Evolutionary conservation across 1,140 invertebrate genomes (phyloP), one percentile per base, ranked within the genome.

Genomic region (Drusus annulatus): DNA sequence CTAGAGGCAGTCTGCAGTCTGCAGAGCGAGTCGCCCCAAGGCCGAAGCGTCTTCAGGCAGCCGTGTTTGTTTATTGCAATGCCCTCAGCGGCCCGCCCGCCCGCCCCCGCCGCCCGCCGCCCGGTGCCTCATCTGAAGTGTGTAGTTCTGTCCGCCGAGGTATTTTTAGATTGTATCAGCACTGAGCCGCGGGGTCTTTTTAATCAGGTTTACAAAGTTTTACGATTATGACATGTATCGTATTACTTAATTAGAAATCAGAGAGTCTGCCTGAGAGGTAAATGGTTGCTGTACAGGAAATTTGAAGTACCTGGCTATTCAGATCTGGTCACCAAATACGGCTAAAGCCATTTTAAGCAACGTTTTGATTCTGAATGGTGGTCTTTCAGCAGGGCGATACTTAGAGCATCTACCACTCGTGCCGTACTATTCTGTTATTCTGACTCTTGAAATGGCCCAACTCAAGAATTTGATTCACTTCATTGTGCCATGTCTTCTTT

Each of bases 231-330:
- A 13, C 10, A 45, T 45, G 36, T 45, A 45, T 45, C 36, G 56
- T 60, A 60, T 60, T 60, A 60, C 19, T 60, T 60, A 60, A 60
- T 68, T 68, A 68, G 25, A 21, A 25, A 68, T 25, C 25, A 68
- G 63, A 17, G 7, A 15, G 28, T 21, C 63, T 21, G 25, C 25
- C 8, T 7, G 13, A 13, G 8, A 45, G 10, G 8, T 45, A 45
- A 45, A 45, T 45, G 36, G 36, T n/a, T n/a, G n/a, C n/a, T n/a
- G n/a, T n/a, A n/a, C n/a, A n/a, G n/a, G n/a, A n/a, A n/a, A n/a
- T n/a, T n/a, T n/a, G n/a, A n/a, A n/a, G n/a, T n/a, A n/a, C n/a
- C n/a, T n/a, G n/a, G n/a, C n/a, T n/a, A n/a, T n/a, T n/a, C n/a
- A n/a, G n/a, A n/a, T n/a, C n/a, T n/a, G n/a, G n/a, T n/a, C n/a